Conservation (phyloP, 2,888 invertebrate genomes). For the Oligia fasciuncula region DNA sequence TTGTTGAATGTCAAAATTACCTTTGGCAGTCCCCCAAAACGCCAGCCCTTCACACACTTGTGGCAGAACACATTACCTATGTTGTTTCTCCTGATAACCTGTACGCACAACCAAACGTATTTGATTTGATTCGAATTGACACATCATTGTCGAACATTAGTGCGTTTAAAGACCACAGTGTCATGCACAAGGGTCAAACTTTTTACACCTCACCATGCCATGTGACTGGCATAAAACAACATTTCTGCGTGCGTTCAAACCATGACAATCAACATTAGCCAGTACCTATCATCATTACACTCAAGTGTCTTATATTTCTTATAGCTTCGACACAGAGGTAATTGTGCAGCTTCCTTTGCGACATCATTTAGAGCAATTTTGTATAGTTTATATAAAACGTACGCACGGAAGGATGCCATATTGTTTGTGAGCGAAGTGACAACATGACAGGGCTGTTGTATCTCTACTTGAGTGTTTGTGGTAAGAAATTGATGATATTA, state of each 20-base stretch:
- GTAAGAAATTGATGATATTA: constrained; percentile 71
- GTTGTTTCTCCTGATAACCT: too few relatives aligned
- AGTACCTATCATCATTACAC: constrained; percentile 58
- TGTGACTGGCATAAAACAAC: constrained; percentile 18
- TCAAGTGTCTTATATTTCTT: constrained; percentile 68
- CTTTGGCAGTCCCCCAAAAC: too few relatives aligned
- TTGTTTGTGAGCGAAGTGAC: constrained; percentile 70
- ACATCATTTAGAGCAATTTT: constrained; percentile 86
- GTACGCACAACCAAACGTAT: neutral
- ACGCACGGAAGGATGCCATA: constrained; percentile 75
- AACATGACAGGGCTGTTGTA: constrained; percentile 75
- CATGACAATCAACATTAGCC: constrained; percentile 45
- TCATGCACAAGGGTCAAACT: constrained; percentile 11
- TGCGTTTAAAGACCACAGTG: neutral
- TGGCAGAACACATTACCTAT: too few relatives aligned
- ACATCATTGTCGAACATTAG: neutral
- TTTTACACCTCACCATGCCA: constrained; percentile 21
- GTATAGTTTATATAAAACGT: constrained; percentile 86
- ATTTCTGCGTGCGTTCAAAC: constrained; percentile 27
- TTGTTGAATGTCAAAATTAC: too few relatives aligned
- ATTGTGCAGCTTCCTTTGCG: constrained; percentile 84
- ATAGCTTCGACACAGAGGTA: constrained; percentile 72
- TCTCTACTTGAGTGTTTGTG: constrained; percentile 74
- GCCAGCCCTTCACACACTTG: too few relatives aligned
- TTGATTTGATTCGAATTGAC: neutral